Conservation (phyloP, 2,113 vertebrate species). For the Alligator mississippiensis region DNA sequence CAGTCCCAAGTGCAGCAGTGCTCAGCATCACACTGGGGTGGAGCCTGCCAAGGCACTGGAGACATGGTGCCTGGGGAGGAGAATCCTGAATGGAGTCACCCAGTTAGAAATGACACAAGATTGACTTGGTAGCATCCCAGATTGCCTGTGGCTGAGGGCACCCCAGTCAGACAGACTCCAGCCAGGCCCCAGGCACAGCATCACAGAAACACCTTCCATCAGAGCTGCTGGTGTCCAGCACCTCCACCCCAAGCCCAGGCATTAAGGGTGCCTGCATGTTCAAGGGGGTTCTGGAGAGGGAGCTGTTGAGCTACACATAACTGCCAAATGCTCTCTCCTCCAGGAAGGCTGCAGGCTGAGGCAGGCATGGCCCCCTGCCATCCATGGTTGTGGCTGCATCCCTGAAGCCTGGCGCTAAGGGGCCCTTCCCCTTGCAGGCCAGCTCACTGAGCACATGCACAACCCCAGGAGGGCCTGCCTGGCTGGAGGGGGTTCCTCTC, state of each 20-base stretch:
- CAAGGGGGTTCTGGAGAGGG: not conserved
- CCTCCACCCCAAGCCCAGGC: not conserved
- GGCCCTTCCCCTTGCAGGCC: not conserved
- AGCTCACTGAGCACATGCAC: not conserved
- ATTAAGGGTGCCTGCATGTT: not conserved
- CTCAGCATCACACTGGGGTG: too few relatives aligned
- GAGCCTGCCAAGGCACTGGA: too few relatives aligned
- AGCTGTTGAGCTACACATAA: not conserved
- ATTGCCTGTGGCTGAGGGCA: not conserved
- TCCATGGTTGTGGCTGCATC: not conserved
- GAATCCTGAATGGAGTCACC: too few relatives aligned
- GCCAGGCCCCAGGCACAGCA: not conserved
- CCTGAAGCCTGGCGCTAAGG: not conserved
- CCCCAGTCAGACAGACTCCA: not conserved
- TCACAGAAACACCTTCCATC: not conserved
- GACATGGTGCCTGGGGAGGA: too few relatives aligned
- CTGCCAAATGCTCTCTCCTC: not conserved
- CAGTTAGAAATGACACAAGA: not conserved
- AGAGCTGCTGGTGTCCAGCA: not conserved
- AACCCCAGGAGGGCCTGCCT: not conserved
- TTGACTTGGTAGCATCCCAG: accelerated
- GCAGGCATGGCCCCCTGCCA: not conserved
- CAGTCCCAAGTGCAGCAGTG: too few relatives aligned
- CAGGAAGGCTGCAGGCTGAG: not conserved
- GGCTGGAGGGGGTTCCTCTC: not conserved